A percentile compares a stretch with the other conserved stretches of the same genome.
These are phyloP conservation scores for Saccopteryx leptura DNA, from an alignment of 2,113 vertebrate species.

Conservation along the genomic window DNA sequence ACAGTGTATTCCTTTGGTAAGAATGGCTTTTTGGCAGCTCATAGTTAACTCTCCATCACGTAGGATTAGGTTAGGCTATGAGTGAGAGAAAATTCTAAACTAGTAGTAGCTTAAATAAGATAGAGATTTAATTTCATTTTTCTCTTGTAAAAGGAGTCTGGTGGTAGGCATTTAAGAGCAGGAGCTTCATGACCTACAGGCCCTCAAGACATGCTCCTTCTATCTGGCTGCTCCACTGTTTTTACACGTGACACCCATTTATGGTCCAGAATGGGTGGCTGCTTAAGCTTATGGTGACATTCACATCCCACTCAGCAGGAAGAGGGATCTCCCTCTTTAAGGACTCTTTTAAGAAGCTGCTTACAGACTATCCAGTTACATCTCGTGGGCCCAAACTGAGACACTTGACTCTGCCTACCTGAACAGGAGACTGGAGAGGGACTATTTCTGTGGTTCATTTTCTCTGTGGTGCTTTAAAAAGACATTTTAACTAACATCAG, in stretches of 20 bases:
- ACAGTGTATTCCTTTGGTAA: neutral
- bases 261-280: neutral
- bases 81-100: neutral
- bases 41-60: neutral
- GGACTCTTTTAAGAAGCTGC: neutral
- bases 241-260: neutral
- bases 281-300: neutral
- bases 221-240: neutral
- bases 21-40: neutral
- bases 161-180: neutral
- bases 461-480: conserved; percentile 25
- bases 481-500: neutral
- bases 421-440: neutral
- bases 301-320: neutral
- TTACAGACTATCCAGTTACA: neutral
- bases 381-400: neutral
- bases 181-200: neutral
- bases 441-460: neutral
- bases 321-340: neutral
- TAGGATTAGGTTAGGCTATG: neutral
- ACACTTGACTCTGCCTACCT: neutral
- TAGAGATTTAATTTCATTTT: neutral
- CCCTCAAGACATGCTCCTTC: neutral
- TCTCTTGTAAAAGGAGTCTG: neutral
- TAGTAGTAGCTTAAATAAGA: neutral